Evolutionary conservation across 2,888 invertebrate genomes (phyloP), one percentile per base, ranked within the genome.

Genomic region (Zelleria hepariella): DNA sequence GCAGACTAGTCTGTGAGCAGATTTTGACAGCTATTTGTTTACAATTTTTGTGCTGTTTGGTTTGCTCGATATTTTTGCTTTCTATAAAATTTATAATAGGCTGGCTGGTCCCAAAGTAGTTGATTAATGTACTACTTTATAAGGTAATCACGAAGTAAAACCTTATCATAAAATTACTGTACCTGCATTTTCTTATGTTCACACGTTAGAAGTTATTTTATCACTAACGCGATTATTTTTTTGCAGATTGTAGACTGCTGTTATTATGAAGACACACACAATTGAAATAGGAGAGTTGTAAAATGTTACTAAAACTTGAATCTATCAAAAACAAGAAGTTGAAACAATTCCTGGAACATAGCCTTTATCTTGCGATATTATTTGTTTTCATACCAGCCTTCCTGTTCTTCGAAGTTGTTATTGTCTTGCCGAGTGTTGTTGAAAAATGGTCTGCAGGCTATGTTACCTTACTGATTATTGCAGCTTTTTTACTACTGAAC

Each of bases 401-500:
- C 60, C 92, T 93, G 67, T 92, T 92, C 82, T 95, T 94, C 75
- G 94, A 95, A 80, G 72, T 96, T 18, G 93, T 92, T 72, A 73
- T 95, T 32, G 94, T 96, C 3, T 72, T 96, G 63, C 96, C 96
- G 2, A 84, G 88, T 60, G 84, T 94, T 56, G 91, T 92, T 72
- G 80, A 84, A 65, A 75, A 80, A 65, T 91, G 90, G 76, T 89
- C 90, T 78, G 6, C 80, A 74, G 68, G 92, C 87, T 82, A 89
- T 80, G 49, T 79, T 91, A 57, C 94, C 93, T 76, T 92, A 92
- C 71, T 70, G 56, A 61, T 90, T 20, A 80, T 90, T 65, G 94
- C 94, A 51, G 87, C 92, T 48, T 95, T 95, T 74, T 78, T 97
- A 0, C 82, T 96, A 68, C 78, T 93, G 51, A 97, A 97, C 73